Base-by-base conservation (phyloP, 2,113 vertebrate species). In the Pagrus major region DNA sequence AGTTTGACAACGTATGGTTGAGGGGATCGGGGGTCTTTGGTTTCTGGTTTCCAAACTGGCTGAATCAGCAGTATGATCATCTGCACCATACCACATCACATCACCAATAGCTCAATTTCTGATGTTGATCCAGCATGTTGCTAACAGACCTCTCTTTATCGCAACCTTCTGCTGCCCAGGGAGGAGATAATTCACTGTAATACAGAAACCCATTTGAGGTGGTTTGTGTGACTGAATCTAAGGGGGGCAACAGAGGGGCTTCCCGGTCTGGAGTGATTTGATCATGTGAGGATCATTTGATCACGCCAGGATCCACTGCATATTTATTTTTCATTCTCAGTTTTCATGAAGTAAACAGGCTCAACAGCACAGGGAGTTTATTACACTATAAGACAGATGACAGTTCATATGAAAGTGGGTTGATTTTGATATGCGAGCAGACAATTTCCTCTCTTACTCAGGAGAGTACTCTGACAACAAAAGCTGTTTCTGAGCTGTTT, bases 11-110 rank as follows among this genome's bases (percentile, higher is more conserved):
- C 55, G 44, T 61, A 61, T 46, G 71, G 82, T 75, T 80, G 52
- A 73, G 56, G 74, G 75, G 81, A 78, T 78, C 1, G 49, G 59
- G 71, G 85, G 81, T 84, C 87, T 89, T 65, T 85, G 86, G 89
- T 91, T 88, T 94, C 83, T 86, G 84, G 88, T 93, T 92, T 92
- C 81, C 69, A 86, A 89, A 87, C 39, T 37, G 31, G 84, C 88
- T 93, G 91, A 94, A 68, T 93, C 87, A 88, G 86, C 87, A 86
- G 64, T 42, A 10, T 1, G 66, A 88, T 90, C 79, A 83, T 88
- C 83, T 79, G 83, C 71, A 71, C 71, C 65, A 7, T 71, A 89
- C 85, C 89, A 85, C 86, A 89, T 84, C 90, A 90, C 85, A 89
- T 85, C 78, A 37, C 68, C 72, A 71, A 65, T n/a, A 41, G 67